Evolutionary conservation across 2,888 invertebrate genomes (phyloP), one percentile per base, ranked within the genome.

Genomic region (Willowsia nigromaculata): DNA sequence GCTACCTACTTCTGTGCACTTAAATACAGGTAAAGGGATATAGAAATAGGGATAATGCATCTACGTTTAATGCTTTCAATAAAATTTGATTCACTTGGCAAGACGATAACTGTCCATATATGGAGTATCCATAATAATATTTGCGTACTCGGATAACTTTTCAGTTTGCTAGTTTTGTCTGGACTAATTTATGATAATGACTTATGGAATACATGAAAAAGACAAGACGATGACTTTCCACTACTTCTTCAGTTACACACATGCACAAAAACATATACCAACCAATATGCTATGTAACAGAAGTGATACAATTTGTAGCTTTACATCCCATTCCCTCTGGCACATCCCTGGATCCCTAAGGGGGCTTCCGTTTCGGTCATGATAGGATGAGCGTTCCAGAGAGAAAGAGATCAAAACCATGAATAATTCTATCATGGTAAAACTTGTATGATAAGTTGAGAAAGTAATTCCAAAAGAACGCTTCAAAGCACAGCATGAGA

Each of bases 121-220:
- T 47, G 71, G 37, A 37, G n/a, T 37, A 65, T 65, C 59, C 59
- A 30, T 59, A 30, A 62, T 33, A 6, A 22, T 25, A 11, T 43
- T 11, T 47, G 22, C 71, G 25, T 47, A 74, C 47, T 74, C 27
- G 50, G 6, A 43, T 25, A 71, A 43, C 40, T 71, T 71, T 65
- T 40, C 25, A 71, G 71, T 71, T 43, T 40, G 43, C 15, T 2
- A 71, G 71, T 43, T 71, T 71, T 43, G 18, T 30, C 4, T 25
- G 47, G 37, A 53, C 25, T 71, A 84, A 84, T 71, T 71, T 71
- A 84, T 71, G 71, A 74, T 71, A 74, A 84, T 83, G 83, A 56
- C 83, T 84, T 84, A 53, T 37, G 71, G 71, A 71, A 71, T n/a
- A n/a, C 56, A 84, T 84, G 84, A 40, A 84, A 71, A 43, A 71